Evolutionary conservation across 2,797 vertebrate species (phyloP).

Genomic region (Cebuella pygmaea): DNA sequence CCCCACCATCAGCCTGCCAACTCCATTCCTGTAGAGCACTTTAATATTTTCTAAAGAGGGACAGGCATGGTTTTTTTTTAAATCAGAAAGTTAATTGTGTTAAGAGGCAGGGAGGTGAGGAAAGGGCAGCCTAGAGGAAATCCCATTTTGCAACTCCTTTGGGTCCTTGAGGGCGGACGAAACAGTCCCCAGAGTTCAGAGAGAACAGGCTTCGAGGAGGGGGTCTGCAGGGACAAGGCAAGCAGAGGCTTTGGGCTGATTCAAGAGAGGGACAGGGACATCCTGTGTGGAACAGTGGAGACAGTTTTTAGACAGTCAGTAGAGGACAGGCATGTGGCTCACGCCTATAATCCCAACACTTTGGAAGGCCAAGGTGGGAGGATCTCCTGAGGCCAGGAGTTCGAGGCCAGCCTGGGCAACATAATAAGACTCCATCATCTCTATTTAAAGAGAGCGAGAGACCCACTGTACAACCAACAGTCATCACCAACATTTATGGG

Average conservation of each 20-base stretch:
- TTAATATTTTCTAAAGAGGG: neutral
- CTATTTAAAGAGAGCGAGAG: neutral
- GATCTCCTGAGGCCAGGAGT: neutral
- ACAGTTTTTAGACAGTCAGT: neutral
- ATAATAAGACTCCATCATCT: neutral
- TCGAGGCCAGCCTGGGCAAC: neutral
- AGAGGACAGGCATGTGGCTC: neutral
- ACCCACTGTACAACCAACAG: neutral
- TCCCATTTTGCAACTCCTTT: neutral
- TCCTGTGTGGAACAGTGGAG: neutral
- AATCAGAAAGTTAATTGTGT: constrained; percentile 54
- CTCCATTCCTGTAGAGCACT: neutral
- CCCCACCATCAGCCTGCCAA: neutral
- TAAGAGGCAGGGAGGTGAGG: neutral
- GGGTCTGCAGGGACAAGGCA: neutral
- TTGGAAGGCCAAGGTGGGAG: neutral
- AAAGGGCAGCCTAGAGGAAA: neutral
- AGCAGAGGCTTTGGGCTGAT: neutral
- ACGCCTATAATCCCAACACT: neutral
- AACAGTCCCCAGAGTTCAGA: neutral
- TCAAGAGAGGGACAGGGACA: neutral
- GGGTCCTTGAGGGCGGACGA: neutral
- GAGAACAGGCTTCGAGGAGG: neutral
- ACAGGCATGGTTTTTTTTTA: neutral
- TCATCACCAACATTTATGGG: neutral